Conservation (phyloP, 2,113 vertebrate species). For the Pteronura brasiliensis region DNA sequence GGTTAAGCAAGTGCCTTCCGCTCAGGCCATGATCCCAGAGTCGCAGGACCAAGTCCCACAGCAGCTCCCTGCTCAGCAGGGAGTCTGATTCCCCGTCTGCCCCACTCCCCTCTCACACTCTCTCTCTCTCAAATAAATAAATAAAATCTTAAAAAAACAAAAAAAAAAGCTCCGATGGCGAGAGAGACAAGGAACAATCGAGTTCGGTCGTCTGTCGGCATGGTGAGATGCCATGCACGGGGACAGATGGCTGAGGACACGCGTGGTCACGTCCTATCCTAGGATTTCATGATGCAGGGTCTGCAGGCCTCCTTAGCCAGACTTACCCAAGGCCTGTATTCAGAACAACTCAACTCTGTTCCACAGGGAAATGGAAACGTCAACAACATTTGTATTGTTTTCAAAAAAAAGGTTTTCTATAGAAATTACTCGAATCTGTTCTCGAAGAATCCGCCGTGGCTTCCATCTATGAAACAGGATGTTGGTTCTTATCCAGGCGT, state of each 20-base stretch:
- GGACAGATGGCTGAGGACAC: fast-evolving
- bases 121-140: too few relatives aligned
- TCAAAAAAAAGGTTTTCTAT: background rate
- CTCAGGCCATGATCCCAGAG: too few relatives aligned
- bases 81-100: too few relatives aligned
- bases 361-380: background rate
- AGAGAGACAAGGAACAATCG: too few relatives aligned
- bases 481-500: fast-evolving
- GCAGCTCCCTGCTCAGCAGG: too few relatives aligned
- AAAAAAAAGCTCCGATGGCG: too few relatives aligned
- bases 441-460: background rate
- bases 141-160: too few relatives aligned
- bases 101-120: too few relatives aligned
- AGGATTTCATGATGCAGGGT: fast-evolving
- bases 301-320: background rate
- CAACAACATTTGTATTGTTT: background rate
- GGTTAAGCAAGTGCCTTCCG: too few relatives aligned
- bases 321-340: background rate
- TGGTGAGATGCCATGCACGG: fast-evolving
- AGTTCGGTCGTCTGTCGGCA: fast-evolving
- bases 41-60: too few relatives aligned
- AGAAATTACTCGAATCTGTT: background rate
- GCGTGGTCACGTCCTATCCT: fast-evolving
- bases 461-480: background rate
- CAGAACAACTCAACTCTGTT: background rate